phyloP scores from a whole-genome alignment of 2,113 vertebrate species.

The Marcusenius ussheri region DNA sequence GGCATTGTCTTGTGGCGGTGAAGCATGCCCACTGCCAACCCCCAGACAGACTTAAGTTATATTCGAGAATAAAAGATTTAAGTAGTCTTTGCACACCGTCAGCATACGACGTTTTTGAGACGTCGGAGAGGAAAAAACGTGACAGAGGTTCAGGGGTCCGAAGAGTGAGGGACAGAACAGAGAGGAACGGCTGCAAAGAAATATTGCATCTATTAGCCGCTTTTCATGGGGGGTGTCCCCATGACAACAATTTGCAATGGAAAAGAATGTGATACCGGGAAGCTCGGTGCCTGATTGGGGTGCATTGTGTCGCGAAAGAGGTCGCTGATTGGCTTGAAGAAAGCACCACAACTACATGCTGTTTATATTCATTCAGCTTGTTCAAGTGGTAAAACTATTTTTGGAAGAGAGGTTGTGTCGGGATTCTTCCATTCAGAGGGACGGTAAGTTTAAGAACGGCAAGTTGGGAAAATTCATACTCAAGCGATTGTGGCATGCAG shows the following conservation, averaged over 20 bases:
- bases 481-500: background rate
- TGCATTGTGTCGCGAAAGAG: slow-evolving; percentile 89
- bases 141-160: slow-evolving; percentile 21
- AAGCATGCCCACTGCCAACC: slow-evolving; percentile 57
- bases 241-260: slow-evolving; percentile 94
- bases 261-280: slow-evolving; percentile 95
- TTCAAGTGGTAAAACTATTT: slow-evolving; percentile 74
- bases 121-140: slow-evolving; percentile 6
- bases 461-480: background rate
- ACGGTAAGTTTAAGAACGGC: slow-evolving; percentile 16
- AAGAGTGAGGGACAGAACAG: slow-evolving; percentile 18
- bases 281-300: slow-evolving; percentile 85
- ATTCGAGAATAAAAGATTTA: slow-evolving; percentile 39
- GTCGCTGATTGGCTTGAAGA: slow-evolving; percentile 97
- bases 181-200: slow-evolving; percentile 40
- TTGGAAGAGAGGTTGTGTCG: slow-evolving; percentile 36
- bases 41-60: slow-evolving; percentile 47
- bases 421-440: slow-evolving; percentile 9
- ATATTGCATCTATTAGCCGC: slow-evolving; percentile 53
- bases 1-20: slow-evolving; percentile 61
- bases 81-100: slow-evolving; percentile 50
- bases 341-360: slow-evolving; percentile 84
- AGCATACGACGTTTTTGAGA: slow-evolving; percentile 32
- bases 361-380: slow-evolving; percentile 96
- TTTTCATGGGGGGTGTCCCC: slow-evolving; percentile 75